Evolutionary conservation across 2,113 vertebrate genomes (phyloP), one percentile per base, ranked within the genome.

Genomic region (Sylvilagus bachmani): DNA sequence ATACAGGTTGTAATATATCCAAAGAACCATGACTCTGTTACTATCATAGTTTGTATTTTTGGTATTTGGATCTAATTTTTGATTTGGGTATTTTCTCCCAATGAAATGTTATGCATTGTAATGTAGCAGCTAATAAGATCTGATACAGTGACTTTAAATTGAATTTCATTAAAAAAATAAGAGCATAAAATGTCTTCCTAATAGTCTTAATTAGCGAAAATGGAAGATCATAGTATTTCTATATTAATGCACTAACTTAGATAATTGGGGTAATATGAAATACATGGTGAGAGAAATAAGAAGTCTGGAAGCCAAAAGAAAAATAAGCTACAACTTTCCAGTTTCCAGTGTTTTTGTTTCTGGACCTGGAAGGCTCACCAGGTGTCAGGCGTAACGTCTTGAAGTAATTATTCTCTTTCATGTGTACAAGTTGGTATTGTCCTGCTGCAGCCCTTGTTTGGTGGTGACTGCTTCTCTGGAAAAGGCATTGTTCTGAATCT

Each of bases 181-280:
- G 90, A 98, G 96, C 97, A 98, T 97, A 97, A 98, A 98, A 98
- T 97, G 97, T 96, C 97, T 98, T 97, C 96, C 97, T 98, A 98
- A 98, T 98, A 98, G 98, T 98, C 98, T 98, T 98, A 98, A 98
- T 98, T 98, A 98, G 97, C 96, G 97, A 98, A 98, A 98, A 98
- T 97, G 98, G 98, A 97, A 98, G 97, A 98, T 98, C 98, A 97
- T 97, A 97, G 97, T 98, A 98, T 98, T 98, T 98, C 97, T 98
- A 91, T 98, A 98, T 98, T 98, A 98, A 98, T 98, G 94, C 91
- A 97, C 97, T 98, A 98, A 98, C 96, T 97, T 97, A 97, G 97
- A 98, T 98, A 98, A 98, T 98, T 98, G 98, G 97, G 95, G 93
- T 96, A 95, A 97, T 97, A 95, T 19, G 0, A 97, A 97, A 97